These are phyloP conservation scores for Schlechtendalia chinensis DNA, from an alignment of 1,140 invertebrate genomes.

Conservation along the genomic window DNA sequence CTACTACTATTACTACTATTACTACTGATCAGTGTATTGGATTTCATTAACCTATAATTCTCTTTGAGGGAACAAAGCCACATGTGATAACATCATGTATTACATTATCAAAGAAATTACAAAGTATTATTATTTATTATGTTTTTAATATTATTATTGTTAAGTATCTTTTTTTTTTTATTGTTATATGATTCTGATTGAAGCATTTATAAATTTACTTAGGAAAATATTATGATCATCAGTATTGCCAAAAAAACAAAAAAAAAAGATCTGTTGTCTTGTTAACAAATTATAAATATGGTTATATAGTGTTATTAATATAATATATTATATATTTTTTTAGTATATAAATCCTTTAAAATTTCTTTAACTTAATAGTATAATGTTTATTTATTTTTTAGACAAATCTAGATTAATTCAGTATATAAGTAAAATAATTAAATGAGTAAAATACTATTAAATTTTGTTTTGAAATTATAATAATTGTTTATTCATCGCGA, in stretches of 20 bases:
- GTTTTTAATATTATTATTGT: constrained; percentile 39
- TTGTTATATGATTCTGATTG: constrained; percentile 39
- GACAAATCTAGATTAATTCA: background rate
- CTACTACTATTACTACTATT: no score
- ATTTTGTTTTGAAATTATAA: background rate
- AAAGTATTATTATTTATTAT: constrained; percentile 49
- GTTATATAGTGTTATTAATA: constrained; percentile 42
- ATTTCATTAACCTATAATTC: constrained; percentile 16
- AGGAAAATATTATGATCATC: constrained; percentile 28
- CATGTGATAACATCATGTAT: constrained; percentile 32
- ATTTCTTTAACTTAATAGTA: constrained; percentile 15
- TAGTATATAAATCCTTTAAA: constrained; percentile 32
- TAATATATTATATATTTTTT: constrained; percentile 21
- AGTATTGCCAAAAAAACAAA: constrained; percentile 26
- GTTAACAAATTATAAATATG: constrained; percentile 30
- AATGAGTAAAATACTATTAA: background rate
- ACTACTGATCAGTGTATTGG: background rate
- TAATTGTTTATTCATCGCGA: background rate
- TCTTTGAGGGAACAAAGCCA: constrained; percentile 26
- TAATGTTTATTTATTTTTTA: constrained; percentile 2
- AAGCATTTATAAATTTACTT: constrained; percentile 34
- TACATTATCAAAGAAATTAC: constrained; percentile 28
- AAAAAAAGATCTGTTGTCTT: constrained; percentile 20
- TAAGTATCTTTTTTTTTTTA: constrained; percentile 17
- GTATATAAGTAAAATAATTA: background rate